Conservation (phyloP, 2,888 invertebrate genomes). For the Yponomeuta malinellus region DNA sequence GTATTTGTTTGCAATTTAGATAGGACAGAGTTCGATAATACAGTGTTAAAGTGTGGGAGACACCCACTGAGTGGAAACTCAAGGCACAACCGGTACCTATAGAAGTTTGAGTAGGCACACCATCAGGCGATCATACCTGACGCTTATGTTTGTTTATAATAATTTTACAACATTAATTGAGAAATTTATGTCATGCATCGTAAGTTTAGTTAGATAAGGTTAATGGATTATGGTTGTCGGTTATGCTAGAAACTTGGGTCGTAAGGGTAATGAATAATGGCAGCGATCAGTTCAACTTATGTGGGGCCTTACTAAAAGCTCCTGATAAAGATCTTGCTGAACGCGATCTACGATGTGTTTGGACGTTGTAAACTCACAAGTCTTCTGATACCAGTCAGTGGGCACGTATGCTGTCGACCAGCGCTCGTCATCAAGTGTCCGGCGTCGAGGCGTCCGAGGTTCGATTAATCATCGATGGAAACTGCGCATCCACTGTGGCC, state of each 20-base stretch:
- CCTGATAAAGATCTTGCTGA: not conserved
- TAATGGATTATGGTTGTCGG: not conserved
- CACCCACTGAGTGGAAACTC: slow-evolving; percentile 36
- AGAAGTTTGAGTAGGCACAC: slow-evolving; percentile 45
- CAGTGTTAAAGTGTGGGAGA: slow-evolving; percentile 32
- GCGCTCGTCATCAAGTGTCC: slow-evolving; percentile 55
- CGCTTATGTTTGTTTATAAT: slow-evolving; percentile 30
- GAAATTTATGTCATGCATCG: not conserved
- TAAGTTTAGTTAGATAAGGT: not conserved
- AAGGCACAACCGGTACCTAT: slow-evolving; percentile 41
- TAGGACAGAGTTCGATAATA: slow-evolving; percentile 43
- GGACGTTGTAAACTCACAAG: slow-evolving; percentile 6
- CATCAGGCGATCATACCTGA: slow-evolving; percentile 42
- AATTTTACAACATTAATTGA: not conserved
- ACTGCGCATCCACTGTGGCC: slow-evolving; percentile 65
- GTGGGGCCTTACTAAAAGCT: not conserved
- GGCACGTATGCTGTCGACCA: slow-evolving; percentile 39
- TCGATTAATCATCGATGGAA: slow-evolving; percentile 67
- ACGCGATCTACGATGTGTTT: not conserved
- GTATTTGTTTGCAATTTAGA: slow-evolving; percentile 37
- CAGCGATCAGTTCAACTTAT: not conserved
- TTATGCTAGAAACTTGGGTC: not conserved
- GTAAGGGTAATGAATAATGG: not conserved
- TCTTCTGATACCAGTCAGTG: not conserved
- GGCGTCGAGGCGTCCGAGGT: slow-evolving; percentile 46